Evolutionary conservation across 2,113 vertebrate genomes (phyloP), one percentile per base, ranked within the genome.

Genomic region (Carlito syrichta): DNA sequence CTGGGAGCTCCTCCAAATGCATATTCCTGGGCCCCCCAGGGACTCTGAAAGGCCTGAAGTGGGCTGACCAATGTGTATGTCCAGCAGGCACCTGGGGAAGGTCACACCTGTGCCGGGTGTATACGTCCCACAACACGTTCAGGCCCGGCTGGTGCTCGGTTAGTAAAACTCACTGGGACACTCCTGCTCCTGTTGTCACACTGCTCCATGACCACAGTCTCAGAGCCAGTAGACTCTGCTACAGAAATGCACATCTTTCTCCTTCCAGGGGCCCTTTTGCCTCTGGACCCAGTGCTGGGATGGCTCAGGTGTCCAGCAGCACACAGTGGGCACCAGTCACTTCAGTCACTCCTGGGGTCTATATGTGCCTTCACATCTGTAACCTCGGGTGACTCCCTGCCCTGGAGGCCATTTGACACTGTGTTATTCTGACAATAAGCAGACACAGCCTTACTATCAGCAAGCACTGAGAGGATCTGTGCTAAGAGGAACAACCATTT

Each of bases 381-480:
- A 25, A 58, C 2, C 30, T 62, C 1, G 3, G 5, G 6, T 5
- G 14, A 16, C 32, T 62, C 25, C 32, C 38, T 2, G 13, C 6
- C 9, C 1, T n/a, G 19, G 5, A 27, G 73, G n/a, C 48, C 43
- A 86, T 86, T 82, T 79, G 25, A 35, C n/a, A n/a, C n/a, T n/a
- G n/a, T n/a, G 50, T 30, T 79, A 58, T 56, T 96, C 50, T 89
- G 68, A 92, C 43, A 50, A 62, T 27, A 14, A 50, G n/a, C 6
- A 90, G 48, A 81, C 56, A 54, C 17, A 6, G 11, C 2, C 48
- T 95, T 40, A 63, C n/a, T 74, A 40, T 8, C 68, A 54, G 48
- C 48, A 30, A 74, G 19, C 69, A 54, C 3, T 52, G 50, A 60
- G 35, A 32, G 27, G 66, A 54, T 91, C 48, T 63, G 20, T 48